These are phyloP conservation scores for Meandrina meandrites DNA, from an alignment of 92 coral and sea anemone genomes.

Conservation along the genomic window DNA sequence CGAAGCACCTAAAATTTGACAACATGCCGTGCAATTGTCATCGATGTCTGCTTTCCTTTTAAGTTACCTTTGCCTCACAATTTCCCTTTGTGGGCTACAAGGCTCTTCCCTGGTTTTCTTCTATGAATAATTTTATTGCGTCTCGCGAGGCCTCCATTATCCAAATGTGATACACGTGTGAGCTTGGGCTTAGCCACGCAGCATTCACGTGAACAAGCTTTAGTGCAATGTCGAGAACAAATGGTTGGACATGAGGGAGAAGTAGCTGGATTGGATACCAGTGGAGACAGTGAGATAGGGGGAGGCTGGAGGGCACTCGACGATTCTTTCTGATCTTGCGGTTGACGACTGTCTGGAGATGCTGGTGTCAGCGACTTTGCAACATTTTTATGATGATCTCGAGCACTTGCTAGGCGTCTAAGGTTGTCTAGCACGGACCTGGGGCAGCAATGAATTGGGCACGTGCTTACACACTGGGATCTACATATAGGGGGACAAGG, in stretches of 20 bases:
- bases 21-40: background rate
- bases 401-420: conserved; percentile 45
- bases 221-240: conserved; percentile 79
- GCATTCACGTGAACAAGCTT: conserved; percentile 80
- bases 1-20: background rate
- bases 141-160: background rate
- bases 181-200: conserved; percentile 43
- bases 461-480: conserved; percentile 61
- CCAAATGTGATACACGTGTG: conserved; percentile 8
- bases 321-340: conserved; percentile 7
- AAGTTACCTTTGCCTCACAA: background rate
- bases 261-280: conserved; percentile 20
- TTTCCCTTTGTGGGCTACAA: background rate
- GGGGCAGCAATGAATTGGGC: conserved; percentile 85
- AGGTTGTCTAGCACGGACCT: conserved; percentile 48
- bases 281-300: conserved; percentile 57
- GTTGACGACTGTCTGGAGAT: conserved; percentile 9
- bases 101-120: conserved; percentile 23
- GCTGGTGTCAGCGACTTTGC: conserved; percentile 20
- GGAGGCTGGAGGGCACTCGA: conserved; percentile 52
- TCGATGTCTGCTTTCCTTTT: background rate
- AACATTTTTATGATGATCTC: conserved; percentile 6
- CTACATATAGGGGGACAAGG: conserved; percentile 68
- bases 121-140: conserved; percentile 19
- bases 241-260: conserved; percentile 68